These are phyloP conservation scores for Tachyglossus aculeatus DNA, from an alignment of 2,797 vertebrate genomes.

Conservation along the genomic window DNA sequence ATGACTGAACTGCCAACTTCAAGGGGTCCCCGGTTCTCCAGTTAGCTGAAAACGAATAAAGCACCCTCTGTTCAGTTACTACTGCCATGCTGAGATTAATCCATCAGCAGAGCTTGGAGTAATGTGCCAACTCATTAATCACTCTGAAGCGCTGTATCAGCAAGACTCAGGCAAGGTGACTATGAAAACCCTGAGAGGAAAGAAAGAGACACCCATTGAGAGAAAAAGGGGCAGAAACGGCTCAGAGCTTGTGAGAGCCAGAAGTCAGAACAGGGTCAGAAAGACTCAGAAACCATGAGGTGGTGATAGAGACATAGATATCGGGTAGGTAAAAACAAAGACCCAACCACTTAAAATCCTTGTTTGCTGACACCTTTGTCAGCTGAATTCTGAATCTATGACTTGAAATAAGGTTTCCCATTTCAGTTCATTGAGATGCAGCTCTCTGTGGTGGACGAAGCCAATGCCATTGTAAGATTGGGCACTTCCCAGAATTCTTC, in stretches of 20 bases:
- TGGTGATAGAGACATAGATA: neutral
- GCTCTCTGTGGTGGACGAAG: neutral
- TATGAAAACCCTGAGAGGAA: slow-evolving; percentile 52
- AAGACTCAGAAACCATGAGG: neutral
- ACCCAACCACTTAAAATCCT: neutral
- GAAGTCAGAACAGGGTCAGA: neutral
- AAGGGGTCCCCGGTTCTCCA: slow-evolving; percentile 16
- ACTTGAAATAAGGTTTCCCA: neutral
- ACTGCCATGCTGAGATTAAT: slow-evolving; percentile 68
- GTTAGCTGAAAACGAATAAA: slow-evolving; percentile 56
- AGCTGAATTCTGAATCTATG: neutral
- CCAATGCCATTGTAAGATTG: no score
- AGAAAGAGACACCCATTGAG: slow-evolving; percentile 27
- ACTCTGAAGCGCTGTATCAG: slow-evolving; percentile 69
- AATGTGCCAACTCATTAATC: slow-evolving; percentile 77
- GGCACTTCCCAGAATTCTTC: no score
- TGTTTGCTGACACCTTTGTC: neutral
- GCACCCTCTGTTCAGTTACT: slow-evolving; percentile 60
- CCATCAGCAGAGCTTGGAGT: slow-evolving; percentile 65
- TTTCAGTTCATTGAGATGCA: neutral
- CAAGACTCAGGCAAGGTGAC: slow-evolving; percentile 73
- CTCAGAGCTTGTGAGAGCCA: neutral
- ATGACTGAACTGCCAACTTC: neutral
- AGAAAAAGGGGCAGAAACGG: slow-evolving; percentile 13
- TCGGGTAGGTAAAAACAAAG: neutral